A percentile compares a stretch with the other conserved stretches of the same genome.
These are phyloP conservation scores for Pocillopora damicornis DNA, from an alignment of 64 coral and sea anemone species.

Conservation along the genomic window DNA sequence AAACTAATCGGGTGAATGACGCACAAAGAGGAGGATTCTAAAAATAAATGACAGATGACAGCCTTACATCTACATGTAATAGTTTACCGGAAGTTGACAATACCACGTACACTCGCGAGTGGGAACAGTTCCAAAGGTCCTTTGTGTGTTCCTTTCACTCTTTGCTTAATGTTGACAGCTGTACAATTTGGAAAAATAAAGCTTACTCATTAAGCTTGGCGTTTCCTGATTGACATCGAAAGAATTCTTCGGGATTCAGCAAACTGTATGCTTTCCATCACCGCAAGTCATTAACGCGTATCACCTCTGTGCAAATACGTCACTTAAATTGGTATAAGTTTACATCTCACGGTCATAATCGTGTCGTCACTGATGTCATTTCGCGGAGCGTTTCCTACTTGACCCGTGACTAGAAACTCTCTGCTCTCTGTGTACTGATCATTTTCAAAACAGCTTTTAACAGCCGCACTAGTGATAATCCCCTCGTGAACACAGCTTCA, in stretches of 20 bases:
- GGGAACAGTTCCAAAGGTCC: too few species aligned
- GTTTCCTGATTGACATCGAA: not conserved
- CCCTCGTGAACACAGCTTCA: not conserved
- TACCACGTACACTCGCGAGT: too few species aligned
- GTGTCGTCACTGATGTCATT: not conserved
- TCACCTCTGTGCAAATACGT: slow-evolving; percentile 18
- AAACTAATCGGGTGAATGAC: too few species aligned
- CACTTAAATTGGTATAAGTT: not conserved
- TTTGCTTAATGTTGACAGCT: not conserved
- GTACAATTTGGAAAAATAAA: not conserved
- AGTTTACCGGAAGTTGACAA: not conserved
- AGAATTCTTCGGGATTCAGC: not conserved
- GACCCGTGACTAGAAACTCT: not conserved
- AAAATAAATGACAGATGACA: not conserved
- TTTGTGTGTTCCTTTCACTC: not conserved
- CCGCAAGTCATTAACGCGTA: not conserved
- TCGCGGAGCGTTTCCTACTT: not conserved
- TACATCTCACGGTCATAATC: not conserved
- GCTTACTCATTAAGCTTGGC: not conserved
- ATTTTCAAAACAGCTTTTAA: not conserved
- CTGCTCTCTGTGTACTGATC: not conserved
- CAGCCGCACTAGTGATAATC: not conserved
- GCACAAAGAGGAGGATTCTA: too few species aligned
- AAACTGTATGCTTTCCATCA: not conserved
- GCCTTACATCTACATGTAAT: not conserved